These are phyloP conservation scores for Cepphus grylle DNA, from an alignment of 2,113 vertebrate species.

Conservation along the genomic window DNA sequence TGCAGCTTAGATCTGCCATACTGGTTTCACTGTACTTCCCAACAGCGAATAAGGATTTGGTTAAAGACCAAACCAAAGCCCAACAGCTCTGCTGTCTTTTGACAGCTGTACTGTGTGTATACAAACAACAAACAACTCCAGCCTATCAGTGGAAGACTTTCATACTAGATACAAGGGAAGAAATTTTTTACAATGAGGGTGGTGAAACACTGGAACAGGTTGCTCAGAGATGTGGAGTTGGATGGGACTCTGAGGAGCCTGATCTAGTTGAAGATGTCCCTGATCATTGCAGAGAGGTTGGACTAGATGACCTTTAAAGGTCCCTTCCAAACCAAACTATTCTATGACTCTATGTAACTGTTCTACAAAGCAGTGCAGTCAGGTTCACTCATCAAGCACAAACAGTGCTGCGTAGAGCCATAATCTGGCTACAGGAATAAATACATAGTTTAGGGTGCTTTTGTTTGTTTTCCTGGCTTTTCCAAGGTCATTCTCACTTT, in stretches of 20 bases:
- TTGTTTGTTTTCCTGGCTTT: not conserved
- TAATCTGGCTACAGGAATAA: not conserved
- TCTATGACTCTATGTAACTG: not conserved
- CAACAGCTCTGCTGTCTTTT: not conserved
- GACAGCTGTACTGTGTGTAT: not conserved
- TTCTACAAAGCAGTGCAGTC: not conserved
- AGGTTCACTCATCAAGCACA: not conserved
- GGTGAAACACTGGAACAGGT: no score
- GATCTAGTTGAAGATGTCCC: no score
- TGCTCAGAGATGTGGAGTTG: no score
- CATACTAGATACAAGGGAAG: not conserved
- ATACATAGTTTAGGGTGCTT: no score
- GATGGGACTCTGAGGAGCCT: no score
- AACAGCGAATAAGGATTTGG: not conserved
- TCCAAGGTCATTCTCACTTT: not conserved
- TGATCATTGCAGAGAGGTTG: no score
- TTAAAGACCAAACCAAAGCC: not conserved
- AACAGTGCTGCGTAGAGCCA: not conserved
- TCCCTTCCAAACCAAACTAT: no score
- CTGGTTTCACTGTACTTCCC: not conserved
- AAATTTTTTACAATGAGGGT: no score
- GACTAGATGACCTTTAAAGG: no score
- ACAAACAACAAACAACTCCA: not conserved
- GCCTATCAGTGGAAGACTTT: not conserved
- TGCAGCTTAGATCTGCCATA: not conserved